A percentile compares a stretch with the other conserved stretches of the same genome.
Evolutionary conservation across 2,797 vertebrate species (phyloP).

Genomic region (Cyprinella venusta): DNA sequence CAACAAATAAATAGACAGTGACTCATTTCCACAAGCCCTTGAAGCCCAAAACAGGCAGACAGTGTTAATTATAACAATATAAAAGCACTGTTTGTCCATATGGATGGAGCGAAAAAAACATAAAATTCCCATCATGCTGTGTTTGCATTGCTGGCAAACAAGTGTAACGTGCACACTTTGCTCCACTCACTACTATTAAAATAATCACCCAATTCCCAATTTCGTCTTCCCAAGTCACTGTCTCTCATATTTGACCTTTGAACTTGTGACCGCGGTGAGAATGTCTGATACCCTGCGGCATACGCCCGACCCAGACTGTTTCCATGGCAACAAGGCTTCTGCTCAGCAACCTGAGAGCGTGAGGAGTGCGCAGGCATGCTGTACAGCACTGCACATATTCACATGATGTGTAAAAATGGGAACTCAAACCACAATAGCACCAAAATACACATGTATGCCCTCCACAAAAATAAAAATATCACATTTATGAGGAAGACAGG

Average conservation of each 20-base stretch:
- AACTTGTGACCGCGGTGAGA: constrained; percentile 58
- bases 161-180: not conserved
- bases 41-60: constrained; percentile 13
- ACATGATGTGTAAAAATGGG: constrained; percentile 48
- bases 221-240: not conserved
- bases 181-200: not conserved
- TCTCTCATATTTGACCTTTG: constrained; percentile 54
- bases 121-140: not conserved
- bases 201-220: not conserved
- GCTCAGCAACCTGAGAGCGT: constrained; percentile 49
- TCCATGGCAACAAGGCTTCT: constrained; percentile 63
- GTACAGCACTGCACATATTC: constrained; percentile 26
- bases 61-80: constrained; percentile 1
- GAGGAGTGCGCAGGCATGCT: constrained; percentile 44
- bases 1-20: constrained; percentile 10
- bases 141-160: not conserved
- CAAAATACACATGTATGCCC: not conserved
- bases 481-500: not conserved
- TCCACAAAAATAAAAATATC: constrained; percentile 44
- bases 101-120: not conserved
- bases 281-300: constrained; percentile 55
- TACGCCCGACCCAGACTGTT: constrained; percentile 54
- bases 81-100: not conserved
- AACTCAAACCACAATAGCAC: constrained; percentile 19
- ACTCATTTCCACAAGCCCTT: constrained; percentile 26